Conservation (phyloP, 92 coral and sea anemone species). For the Pocillopora meandrina region DNA sequence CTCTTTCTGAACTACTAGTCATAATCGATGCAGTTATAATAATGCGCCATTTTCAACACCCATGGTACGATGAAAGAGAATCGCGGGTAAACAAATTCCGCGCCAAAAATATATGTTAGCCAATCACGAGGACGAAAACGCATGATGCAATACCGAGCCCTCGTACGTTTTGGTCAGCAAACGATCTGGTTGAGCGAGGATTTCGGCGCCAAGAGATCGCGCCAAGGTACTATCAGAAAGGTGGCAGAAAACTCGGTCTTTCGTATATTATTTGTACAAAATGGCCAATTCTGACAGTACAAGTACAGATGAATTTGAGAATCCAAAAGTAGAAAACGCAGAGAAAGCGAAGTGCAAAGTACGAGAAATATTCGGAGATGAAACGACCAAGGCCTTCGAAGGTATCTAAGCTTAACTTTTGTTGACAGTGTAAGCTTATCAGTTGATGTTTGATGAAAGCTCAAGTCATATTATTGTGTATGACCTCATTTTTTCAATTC, state of each 20-base stretch:
- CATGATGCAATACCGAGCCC: background rate
- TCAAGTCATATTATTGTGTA: no score
- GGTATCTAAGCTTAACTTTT: background rate
- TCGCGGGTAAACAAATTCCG: constrained; percentile 12
- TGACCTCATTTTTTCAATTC: no score
- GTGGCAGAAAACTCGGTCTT: background rate
- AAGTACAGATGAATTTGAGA: background rate
- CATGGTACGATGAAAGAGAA: background rate
- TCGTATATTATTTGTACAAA: background rate
- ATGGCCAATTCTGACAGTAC: constrained; percentile 3
- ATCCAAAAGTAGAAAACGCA: constrained; percentile 2
- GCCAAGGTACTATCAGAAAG: background rate
- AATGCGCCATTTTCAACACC: background rate
- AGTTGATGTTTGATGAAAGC: no score
- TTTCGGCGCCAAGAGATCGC: background rate
- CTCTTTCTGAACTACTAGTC: background rate
- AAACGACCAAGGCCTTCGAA: constrained; percentile 2
- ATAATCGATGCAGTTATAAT: no score
- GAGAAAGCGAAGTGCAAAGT: constrained; percentile 1
- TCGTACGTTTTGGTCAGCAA: constrained; percentile 2
- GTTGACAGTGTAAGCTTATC: no score
- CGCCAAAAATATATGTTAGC: constrained; percentile 2
- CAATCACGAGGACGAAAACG: background rate
- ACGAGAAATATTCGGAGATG: background rate
- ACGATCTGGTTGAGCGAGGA: background rate